phyloP scores from a whole-genome alignment of 2,113 vertebrate genomes.

The Pogonocichla stellata region DNA sequence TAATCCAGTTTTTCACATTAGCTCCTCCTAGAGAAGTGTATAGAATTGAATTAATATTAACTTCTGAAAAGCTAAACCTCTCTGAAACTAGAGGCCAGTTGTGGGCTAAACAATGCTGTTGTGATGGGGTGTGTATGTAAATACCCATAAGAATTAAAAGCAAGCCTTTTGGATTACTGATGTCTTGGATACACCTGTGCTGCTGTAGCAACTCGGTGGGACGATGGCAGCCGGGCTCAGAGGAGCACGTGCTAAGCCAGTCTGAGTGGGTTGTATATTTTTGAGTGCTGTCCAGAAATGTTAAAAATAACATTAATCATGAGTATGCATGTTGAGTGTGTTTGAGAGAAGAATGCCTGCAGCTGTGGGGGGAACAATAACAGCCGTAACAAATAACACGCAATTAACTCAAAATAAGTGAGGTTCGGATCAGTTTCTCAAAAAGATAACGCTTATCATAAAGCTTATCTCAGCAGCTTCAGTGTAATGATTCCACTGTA shows the following conservation, averaged over 20 bases:
- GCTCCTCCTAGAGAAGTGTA: background rate
- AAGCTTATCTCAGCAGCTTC: constrained; percentile 45
- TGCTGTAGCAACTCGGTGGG: rapidly evolving
- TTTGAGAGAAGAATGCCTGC: constrained; percentile 49
- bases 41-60: background rate
- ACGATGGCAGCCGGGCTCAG: background rate
- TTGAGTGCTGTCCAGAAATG: constrained; percentile 37
- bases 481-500: background rate
- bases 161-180: background rate
- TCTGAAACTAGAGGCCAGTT: background rate
- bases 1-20: background rate
- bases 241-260: background rate
- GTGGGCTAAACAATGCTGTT: background rate
- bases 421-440: background rate
- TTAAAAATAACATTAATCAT: constrained; percentile 60
- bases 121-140: background rate
- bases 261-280: constrained; percentile 3
- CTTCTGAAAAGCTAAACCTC: background rate
- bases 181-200: background rate
- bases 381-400: background rate
- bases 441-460: background rate
- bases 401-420: constrained; percentile 21
- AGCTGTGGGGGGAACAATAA: constrained; percentile 49
- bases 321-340: background rate
- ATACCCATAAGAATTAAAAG: background rate